A percentile compares a stretch with the other conserved stretches of the same genome.
Evolutionary conservation across 2,113 vertebrate genomes (phyloP).

Genomic region (Egretta garzetta): DNA sequence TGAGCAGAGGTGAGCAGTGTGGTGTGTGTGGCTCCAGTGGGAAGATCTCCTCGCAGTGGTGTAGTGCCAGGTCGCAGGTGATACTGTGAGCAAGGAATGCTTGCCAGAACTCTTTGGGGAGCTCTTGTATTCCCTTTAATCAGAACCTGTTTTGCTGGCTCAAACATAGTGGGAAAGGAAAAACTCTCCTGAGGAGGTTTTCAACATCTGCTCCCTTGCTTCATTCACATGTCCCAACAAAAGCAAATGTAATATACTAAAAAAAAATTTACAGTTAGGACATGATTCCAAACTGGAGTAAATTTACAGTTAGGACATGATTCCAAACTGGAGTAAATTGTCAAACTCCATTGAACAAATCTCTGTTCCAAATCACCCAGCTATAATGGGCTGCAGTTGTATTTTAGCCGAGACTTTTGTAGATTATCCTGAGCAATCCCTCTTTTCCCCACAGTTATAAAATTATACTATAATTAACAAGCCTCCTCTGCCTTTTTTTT

Average conservation of each 20-base stretch:
- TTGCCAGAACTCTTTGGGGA: neutral
- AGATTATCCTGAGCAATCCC: neutral
- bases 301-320: neutral
- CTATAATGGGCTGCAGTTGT: neutral
- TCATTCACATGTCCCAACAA: neutral
- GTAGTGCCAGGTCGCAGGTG: neutral
- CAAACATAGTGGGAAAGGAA: neutral
- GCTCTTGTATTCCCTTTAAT: neutral
- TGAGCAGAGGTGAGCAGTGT: neutral
- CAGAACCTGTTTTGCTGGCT: slow-evolving; percentile 14
- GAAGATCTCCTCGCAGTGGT: neutral
- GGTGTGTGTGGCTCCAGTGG: accelerated
- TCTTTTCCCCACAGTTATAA: neutral
- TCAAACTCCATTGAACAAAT: neutral
- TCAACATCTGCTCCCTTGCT: slow-evolving; percentile 23
- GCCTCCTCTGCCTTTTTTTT: accelerated
- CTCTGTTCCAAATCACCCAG: neutral
- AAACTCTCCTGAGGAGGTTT: slow-evolving; percentile 5
- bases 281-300: neutral
- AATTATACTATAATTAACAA: neutral
- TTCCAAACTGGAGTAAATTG: neutral
- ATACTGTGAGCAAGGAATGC: neutral
- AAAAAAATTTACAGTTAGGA: neutral
- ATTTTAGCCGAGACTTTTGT: neutral
- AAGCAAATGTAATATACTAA: neutral